These are phyloP conservation scores for Entomobrya proxima DNA, from an alignment of 2,888 invertebrate species.

Conservation along the genomic window DNA sequence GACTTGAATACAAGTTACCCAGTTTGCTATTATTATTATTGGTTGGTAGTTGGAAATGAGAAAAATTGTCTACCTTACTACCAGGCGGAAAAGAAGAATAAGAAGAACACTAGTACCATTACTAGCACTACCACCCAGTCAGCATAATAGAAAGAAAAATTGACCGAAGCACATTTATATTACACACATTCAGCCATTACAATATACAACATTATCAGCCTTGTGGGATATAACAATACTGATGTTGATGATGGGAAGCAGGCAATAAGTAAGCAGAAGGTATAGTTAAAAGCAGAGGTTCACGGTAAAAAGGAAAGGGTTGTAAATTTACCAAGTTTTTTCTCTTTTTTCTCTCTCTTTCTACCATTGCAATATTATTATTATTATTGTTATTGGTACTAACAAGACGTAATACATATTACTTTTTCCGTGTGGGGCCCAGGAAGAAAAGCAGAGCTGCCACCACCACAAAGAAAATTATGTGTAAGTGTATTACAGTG, in stretches of 20 bases:
- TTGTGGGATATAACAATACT: neutral
- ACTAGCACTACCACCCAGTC: neutral
- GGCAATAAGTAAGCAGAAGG: neutral
- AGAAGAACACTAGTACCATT: neutral
- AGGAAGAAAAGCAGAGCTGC: neutral
- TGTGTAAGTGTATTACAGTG: constrained; percentile 17
- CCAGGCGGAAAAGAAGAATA: neutral
- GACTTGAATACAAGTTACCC: constrained; percentile 59
- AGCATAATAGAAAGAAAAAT: constrained; percentile 42
- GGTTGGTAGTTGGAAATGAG: constrained; percentile 20
- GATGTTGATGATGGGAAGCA: neutral
- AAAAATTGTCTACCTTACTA: constrained; percentile 31
- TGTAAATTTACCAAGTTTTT: constrained; percentile 46
- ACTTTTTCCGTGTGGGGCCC: constrained; percentile 34
- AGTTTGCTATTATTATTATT: constrained; percentile 35
- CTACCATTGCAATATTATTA: constrained; percentile 46
- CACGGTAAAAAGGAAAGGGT: constrained; percentile 45
- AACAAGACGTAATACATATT: constrained; percentile 54
- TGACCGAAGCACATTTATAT: constrained; percentile 46
- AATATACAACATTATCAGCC: constrained; percentile 7
- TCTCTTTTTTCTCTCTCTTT: neutral
- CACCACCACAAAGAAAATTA: constrained; percentile 17
- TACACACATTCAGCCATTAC: neutral
- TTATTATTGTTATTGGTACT: constrained; percentile 62
- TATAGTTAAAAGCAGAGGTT: neutral